Conservation (phyloP, 2,113 vertebrate genomes). For the Gallinago media region DNA sequence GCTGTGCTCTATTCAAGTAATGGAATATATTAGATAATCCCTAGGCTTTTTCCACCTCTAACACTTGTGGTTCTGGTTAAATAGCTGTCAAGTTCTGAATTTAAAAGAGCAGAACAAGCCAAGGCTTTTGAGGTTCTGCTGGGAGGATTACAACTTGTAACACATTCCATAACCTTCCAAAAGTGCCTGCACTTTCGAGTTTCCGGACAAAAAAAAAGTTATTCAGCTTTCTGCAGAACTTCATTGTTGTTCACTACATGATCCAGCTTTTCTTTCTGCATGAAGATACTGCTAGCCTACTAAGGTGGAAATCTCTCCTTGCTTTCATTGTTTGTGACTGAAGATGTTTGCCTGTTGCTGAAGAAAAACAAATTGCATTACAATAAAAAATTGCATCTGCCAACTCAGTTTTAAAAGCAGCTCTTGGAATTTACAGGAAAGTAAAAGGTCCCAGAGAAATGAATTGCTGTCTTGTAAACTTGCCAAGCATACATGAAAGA, state of each 20-base stretch:
- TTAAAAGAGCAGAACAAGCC: slow-evolving; percentile 50
- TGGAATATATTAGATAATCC: slow-evolving; percentile 55
- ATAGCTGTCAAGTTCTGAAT: slow-evolving; percentile 49
- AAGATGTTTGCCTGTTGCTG: neutral
- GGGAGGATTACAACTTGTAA: slow-evolving; percentile 49
- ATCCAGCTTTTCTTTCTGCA: neutral
- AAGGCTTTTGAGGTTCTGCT: slow-evolving; percentile 63
- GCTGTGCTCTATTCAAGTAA: neutral
- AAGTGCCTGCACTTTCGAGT: neutral
- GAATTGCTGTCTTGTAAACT: neutral
- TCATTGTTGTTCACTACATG: neutral
- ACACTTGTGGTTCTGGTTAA: slow-evolving; percentile 55
- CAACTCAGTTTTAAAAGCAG: neutral
- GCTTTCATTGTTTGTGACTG: neutral
- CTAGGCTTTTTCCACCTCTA: slow-evolving; percentile 46
- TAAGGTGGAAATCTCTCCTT: neutral
- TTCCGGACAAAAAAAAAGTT: neutral
- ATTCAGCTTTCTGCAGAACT: neutral
- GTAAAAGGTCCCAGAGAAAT: neutral
- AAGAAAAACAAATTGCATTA: slow-evolving; percentile 35
- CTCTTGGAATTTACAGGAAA: slow-evolving; percentile 22
- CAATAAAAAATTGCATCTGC: neutral
- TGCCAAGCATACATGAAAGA: slow-evolving; percentile 13
- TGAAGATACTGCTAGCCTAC: neutral
- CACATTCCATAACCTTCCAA: slow-evolving; percentile 18